Base-by-base conservation (phyloP, 2,797 vertebrate genomes). In the Distichodus sexfasciatus region DNA sequence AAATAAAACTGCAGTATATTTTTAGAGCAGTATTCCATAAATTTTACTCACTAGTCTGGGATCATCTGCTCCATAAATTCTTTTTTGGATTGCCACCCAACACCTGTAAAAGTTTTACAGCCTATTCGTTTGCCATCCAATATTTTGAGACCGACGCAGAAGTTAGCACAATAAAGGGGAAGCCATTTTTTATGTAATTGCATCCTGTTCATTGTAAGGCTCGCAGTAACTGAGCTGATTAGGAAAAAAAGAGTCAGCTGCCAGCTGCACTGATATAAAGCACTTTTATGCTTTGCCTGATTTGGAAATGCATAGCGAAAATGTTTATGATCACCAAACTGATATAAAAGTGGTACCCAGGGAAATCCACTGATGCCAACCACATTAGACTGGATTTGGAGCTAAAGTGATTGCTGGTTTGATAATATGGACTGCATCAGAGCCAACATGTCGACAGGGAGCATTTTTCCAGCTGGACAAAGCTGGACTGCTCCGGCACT, bases 221-320 rank as follows among this genome's bases (percentile, higher is more conserved):
- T 2, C 15, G 12, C 62, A 55, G 72, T 68, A 65, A 63, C 36
- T 40, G 4, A 44, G 40, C 68, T 74, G 72, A 77, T 72, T 71
- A 57, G 75, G 51, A 44, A 46, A n/a, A 24, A 36, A 46, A 61
- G 59, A 53, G 19, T 58, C 69, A 77, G 73, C 68, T 76, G 71
- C 66, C 75, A 81, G 77, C 73, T 79, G 80, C 36, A 43, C 51
- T 29, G 19, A 67, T 74, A 75, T 78, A 44, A 71, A 66, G 50
- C 24, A 41, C 26, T 64, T 71, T 71, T 71, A 65, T 67, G 64
- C 71, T 33, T 55, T 44, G 33, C 36, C 71, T 74, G 80, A 79
- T 79, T 77, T 57, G 54, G 58, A 63, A 66, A 41, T 47, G 12
- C 35, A 41, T 31, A 58, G 24, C 29, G 36, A 38, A 60, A 59